A percentile compares a stretch with the other conserved stretches of the same genome.
Conservation (phyloP, 1,140 invertebrate species). For the Rhopalosiphum padi region DNA sequence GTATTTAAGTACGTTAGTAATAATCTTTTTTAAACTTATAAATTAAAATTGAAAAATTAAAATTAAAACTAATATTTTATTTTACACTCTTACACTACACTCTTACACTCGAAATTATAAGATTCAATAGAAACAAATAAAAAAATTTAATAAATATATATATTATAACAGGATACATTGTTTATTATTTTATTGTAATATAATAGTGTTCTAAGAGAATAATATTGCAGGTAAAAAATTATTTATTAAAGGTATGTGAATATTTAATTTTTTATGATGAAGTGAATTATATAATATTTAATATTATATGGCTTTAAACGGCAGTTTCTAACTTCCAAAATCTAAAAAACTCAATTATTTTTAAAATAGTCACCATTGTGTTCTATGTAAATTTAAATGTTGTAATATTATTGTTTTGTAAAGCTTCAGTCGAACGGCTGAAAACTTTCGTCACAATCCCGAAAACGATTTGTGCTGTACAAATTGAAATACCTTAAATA, state of each 20-base stretch:
- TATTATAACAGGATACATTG: background rate
- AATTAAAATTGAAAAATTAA: background rate
- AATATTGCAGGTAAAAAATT: background rate
- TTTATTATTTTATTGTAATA: background rate
- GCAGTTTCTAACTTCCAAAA: background rate
- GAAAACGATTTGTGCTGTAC: slow-evolving; percentile 34
- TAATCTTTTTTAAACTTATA: background rate
- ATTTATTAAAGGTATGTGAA: background rate
- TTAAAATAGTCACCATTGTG: background rate
- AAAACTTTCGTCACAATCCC: slow-evolving; percentile 44
- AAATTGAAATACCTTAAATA: slow-evolving; percentile 58
- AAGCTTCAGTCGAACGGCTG: slow-evolving; percentile 10
- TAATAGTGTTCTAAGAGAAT: background rate
- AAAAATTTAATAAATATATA: background rate
- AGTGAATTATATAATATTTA: background rate
- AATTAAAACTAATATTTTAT: background rate
- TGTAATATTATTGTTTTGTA: slow-evolving; percentile 28
- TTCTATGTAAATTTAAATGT: background rate
- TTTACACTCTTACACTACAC: background rate
- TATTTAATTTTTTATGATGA: background rate
- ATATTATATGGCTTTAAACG: background rate
- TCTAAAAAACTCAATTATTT: background rate
- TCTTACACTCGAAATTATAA: background rate
- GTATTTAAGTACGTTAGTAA: background rate
- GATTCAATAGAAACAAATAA: background rate